Percentiles rank a stretch among this genome's conserved stretches.
Evolutionary conservation across 2,797 vertebrate species (phyloP).

Genomic region (Meda fulgida): DNA sequence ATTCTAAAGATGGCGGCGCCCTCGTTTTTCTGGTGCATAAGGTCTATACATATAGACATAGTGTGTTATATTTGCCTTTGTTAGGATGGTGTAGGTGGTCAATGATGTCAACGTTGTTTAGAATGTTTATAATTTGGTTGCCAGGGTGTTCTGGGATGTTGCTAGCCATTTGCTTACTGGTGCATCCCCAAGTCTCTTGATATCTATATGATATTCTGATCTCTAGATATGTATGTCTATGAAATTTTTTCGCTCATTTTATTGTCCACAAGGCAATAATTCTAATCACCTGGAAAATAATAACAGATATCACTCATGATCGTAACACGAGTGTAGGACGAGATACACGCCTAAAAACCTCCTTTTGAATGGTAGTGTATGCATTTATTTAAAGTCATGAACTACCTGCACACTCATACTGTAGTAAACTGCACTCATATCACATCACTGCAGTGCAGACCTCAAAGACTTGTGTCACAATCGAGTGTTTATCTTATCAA

Average conservation of each 20-base stretch:
- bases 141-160: background rate
- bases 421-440: background rate
- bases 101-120: background rate
- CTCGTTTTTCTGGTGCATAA: too few relatives aligned
- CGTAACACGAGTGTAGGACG: background rate
- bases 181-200: background rate
- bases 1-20: too few relatives aligned
- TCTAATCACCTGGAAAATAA: background rate
- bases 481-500: slow-evolving; percentile 33
- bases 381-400: background rate
- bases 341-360: background rate
- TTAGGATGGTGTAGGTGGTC: background rate
- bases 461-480: slow-evolving; percentile 10
- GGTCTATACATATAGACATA: too few relatives aligned
- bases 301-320: background rate
- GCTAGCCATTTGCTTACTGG: background rate
- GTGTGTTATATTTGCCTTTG: background rate
- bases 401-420: background rate
- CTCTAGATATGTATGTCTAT: background rate
- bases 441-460: background rate
- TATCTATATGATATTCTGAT: background rate
- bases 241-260: background rate
- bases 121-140: background rate
- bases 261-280: background rate
- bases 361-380: background rate